Evolutionary conservation across 2,113 vertebrate genomes (phyloP), one percentile per base, ranked within the genome.

Genomic region (Myrmecophaga tridactyla): DNA sequence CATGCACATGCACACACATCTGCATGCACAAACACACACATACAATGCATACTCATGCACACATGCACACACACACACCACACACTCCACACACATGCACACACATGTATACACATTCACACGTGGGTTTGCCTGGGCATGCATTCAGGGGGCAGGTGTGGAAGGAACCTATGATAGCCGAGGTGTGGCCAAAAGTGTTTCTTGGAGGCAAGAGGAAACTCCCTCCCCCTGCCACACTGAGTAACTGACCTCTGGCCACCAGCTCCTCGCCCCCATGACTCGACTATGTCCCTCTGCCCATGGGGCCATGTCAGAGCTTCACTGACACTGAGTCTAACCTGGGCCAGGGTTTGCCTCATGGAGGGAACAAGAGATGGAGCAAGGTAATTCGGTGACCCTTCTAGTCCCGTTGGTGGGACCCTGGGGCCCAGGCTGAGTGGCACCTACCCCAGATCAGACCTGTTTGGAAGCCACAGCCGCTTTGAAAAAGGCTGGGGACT

Each of bases 401-500:
- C 43, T 51, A 2, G 39, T 36, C 7, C 4, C n/a, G 62, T 39
- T 0, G 0, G 23, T 4, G 10, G 13, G n/a, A 69, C 29, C 0
- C 12, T 25, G n/a, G 34, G 14, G n/a, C 7, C 31, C 6, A 0
- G 23, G 11, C 17, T 0, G 60, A 13, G 4, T 36, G 20, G 21
- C 1, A 4, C 4, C 14, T 7, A 29, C 15, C 13, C 29, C 29
- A 0, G 2, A 6, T 34, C 27, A 43, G 62, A 51, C 23, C 39
- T 17, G 3, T 1, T 20, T 0, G 2, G 21, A 11, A 18, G 72
- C 34, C 0, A 14, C 34, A 4, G 18, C 5, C n/a, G 60, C 34
- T 62, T 53, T 20, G 25, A 48, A 18, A 46, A 29, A 41, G 14
- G 13, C 2, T 5, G 4, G 72, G n/a, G n/a, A 8, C 9, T 14